A percentile compares a stretch with the other conserved stretches of the same genome.
These are phyloP conservation scores for Scaptomyza graminum DNA, from an alignment of 1,140 invertebrate species.

Conservation along the genomic window DNA sequence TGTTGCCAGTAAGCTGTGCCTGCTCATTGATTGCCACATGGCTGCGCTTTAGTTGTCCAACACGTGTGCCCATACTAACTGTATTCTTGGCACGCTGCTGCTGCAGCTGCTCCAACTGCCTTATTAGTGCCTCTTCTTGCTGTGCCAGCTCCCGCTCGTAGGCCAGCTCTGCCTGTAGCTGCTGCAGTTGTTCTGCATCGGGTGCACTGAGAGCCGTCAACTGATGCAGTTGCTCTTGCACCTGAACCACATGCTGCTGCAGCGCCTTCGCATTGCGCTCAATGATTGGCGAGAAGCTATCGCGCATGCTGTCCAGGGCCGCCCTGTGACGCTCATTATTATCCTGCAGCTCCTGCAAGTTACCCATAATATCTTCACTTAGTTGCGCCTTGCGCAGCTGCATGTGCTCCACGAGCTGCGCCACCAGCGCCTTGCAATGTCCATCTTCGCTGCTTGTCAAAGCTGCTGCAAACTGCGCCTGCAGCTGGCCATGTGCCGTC, in stretches of 20 bases:
- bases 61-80: slow-evolving; percentile 39
- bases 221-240: slow-evolving; percentile 47
- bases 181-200: slow-evolving; percentile 53
- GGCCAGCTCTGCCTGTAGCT: slow-evolving; percentile 54
- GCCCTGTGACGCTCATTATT: slow-evolving; percentile 60
- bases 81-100: slow-evolving; percentile 50
- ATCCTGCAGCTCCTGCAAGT: slow-evolving; percentile 49
- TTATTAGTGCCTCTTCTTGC: slow-evolving; percentile 55
- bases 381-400: slow-evolving; percentile 53
- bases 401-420: slow-evolving; percentile 56
- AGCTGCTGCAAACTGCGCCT: slow-evolving; percentile 30
- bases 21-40: slow-evolving; percentile 32
- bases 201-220: slow-evolving; percentile 40
- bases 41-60: slow-evolving; percentile 46
- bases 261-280: slow-evolving; percentile 37
- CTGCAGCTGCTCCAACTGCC: slow-evolving; percentile 62
- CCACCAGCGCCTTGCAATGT: slow-evolving; percentile 42
- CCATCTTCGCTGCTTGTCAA: slow-evolving; percentile 39
- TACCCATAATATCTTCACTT: slow-evolving; percentile 47
- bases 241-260: slow-evolving; percentile 44
- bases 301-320: slow-evolving; percentile 56
- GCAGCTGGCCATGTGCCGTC: slow-evolving; percentile 37
- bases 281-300: slow-evolving; percentile 53
- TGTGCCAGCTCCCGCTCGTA: slow-evolving; percentile 52
- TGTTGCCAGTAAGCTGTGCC: slow-evolving; percentile 31